These are phyloP conservation scores for Rousettus leschenaultii DNA, from an alignment of 2,113 vertebrate genomes.

Conservation along the genomic window DNA sequence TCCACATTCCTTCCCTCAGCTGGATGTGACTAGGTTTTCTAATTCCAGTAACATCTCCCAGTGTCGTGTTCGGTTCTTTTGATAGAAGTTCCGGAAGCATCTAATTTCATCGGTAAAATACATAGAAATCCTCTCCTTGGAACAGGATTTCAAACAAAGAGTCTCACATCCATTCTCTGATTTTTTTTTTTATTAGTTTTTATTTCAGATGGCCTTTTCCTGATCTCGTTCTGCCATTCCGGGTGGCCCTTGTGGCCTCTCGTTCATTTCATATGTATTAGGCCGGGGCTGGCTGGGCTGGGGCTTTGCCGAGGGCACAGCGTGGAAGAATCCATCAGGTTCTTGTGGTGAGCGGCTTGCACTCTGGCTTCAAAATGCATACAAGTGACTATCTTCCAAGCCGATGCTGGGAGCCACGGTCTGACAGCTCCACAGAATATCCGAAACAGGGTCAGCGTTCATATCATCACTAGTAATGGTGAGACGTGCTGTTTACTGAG, in stretches of 20 bases:
- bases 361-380: background rate
- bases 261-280: background rate
- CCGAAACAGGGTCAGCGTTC: no score
- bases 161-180: background rate
- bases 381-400: no score
- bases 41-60: background rate
- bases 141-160: background rate
- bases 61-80: background rate
- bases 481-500: background rate
- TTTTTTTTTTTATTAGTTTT: background rate
- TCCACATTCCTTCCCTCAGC: background rate
- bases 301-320: background rate
- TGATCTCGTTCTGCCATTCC: background rate
- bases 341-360: background rate
- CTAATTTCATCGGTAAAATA: background rate
- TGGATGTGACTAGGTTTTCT: background rate
- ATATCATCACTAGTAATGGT: fast-evolving
- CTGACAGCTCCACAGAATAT: background rate
- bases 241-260: background rate
- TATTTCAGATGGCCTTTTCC: background rate
- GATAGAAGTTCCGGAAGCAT: background rate
- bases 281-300: background rate
- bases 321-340: background rate
- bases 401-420: fast-evolving
- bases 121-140: background rate